Conservation (phyloP, 2,797 vertebrate species). For the Spizella passerina region DNA sequence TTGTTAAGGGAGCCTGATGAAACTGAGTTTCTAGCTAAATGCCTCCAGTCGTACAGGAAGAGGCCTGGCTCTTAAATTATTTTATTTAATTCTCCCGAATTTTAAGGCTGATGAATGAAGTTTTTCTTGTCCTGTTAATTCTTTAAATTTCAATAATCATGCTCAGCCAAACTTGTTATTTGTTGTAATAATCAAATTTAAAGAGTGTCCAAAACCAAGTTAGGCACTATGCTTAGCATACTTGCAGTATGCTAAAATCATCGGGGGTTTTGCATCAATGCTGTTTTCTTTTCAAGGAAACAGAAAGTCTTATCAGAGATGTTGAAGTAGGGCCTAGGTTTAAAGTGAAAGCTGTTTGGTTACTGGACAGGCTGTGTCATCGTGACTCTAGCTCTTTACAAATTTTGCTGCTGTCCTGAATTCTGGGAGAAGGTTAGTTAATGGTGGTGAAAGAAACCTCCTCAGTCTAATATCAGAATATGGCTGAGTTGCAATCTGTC, state of each 20-base stretch:
- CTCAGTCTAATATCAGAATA: background rate
- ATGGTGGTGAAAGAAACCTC: background rate
- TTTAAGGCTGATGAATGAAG: background rate
- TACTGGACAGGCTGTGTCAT: background rate
- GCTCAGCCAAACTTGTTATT: background rate
- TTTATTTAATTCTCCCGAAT: background rate
- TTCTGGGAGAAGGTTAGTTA: background rate
- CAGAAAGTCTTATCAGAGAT: background rate
- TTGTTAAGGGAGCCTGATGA: background rate
- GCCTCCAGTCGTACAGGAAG: background rate
- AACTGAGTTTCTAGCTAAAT: background rate
- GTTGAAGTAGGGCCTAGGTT: background rate
- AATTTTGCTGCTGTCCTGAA: background rate
- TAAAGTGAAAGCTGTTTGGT: background rate
- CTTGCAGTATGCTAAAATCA: background rate
- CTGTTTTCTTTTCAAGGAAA: background rate
- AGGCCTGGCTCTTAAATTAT: background rate
- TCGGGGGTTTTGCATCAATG: background rate
- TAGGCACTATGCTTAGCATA: too few species aligned
- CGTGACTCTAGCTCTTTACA: background rate
- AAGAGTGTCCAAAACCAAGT: background rate
- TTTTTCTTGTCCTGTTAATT: background rate
- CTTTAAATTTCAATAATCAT: background rate
- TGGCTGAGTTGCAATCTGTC: background rate
- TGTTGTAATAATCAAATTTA: background rate